phyloP scores from a whole-genome alignment of 2,797 vertebrate species.

The Micromesistius poutassou region DNA sequence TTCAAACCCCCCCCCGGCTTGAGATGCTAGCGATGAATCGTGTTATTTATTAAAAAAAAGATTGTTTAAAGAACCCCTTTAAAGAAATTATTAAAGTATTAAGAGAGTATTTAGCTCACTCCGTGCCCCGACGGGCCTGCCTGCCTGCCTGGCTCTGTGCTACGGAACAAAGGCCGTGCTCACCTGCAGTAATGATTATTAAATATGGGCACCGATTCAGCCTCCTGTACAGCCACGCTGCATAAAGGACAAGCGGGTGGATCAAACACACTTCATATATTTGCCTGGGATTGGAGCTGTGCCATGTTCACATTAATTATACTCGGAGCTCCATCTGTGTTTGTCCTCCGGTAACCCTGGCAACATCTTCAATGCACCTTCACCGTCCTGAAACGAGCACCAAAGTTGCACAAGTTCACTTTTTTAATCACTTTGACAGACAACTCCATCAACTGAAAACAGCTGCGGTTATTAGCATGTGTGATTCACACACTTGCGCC shows the following conservation, averaged over 20 bases:
- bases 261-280: slow-evolving; percentile 74
- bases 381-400: slow-evolving; percentile 40
- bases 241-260: slow-evolving; percentile 73
- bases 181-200: slow-evolving; percentile 73
- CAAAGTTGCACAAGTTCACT: slow-evolving; percentile 22
- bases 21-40: background rate
- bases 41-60: background rate
- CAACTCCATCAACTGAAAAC: slow-evolving; percentile 30
- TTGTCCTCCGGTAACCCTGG: slow-evolving; percentile 70
- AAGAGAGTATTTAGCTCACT: background rate
- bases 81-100: too few relatives aligned
- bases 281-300: slow-evolving; percentile 71
- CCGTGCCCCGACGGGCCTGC: slow-evolving; percentile 30
- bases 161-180: slow-evolving; percentile 50
- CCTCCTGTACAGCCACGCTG: slow-evolving; percentile 62
- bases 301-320: slow-evolving; percentile 78
- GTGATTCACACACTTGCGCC: slow-evolving; percentile 28
- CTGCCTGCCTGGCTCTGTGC: slow-evolving; percentile 48
- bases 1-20: background rate
- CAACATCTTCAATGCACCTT: slow-evolving; percentile 65
- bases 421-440: slow-evolving; percentile 42
- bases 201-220: slow-evolving; percentile 70
- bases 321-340: slow-evolving; percentile 74
- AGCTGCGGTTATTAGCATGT: slow-evolving; percentile 36
- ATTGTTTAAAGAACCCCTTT: background rate